Base-by-base conservation (phyloP, 2,113 vertebrate genomes). In the Emydocephalus ijimae region DNA sequence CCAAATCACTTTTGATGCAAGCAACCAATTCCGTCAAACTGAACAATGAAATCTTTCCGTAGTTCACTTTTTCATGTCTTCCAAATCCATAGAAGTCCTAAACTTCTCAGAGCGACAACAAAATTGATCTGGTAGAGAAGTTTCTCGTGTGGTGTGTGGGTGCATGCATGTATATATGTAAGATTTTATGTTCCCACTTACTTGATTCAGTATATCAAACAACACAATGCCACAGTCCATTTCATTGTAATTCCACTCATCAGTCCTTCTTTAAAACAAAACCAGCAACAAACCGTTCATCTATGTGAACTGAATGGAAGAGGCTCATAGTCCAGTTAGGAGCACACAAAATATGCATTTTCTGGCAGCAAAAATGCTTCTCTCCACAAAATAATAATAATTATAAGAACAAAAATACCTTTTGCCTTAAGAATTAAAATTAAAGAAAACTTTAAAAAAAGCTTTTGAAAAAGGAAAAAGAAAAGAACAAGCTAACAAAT, bases 261-360 rank as follows among this genome's bases (percentile, higher is more conserved):
- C 96, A 95, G 96, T 95, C 96, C 97, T 97, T 96, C 98, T 98
- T 97, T 97, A 98, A 98, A 92, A n/a, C 15, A 92, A 81, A 90
- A 92, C 90, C 61, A 59, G 90, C 89, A 92, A 39, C 48, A 56
- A 85, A 85, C 56, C 24, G 97, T 98, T 97, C 98, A 98, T 98
- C 97, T 98, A 97, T 98, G 98, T 97, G 97, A 97, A 98, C 98
- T 92, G 97, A 98, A 97, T 96, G 96, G 97, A 81, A 98, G 96
- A 97, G 98, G 98, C 98, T 98, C 97, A 98, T 98, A 97, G 97
- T 98, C 98, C 97, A 98, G 97, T 98, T 98, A 98, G 97, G 97
- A 97, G 97, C 95, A 97, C 97, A 99, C 98, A 99, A 99, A 98
- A 98, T 97, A 97, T 94, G 97, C 98, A 98, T 98, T 99, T 98